Evolutionary conservation across 2,797 vertebrate genomes (phyloP), one percentile per base, ranked within the genome.

Genomic region (Cossypha heuglini): DNA sequence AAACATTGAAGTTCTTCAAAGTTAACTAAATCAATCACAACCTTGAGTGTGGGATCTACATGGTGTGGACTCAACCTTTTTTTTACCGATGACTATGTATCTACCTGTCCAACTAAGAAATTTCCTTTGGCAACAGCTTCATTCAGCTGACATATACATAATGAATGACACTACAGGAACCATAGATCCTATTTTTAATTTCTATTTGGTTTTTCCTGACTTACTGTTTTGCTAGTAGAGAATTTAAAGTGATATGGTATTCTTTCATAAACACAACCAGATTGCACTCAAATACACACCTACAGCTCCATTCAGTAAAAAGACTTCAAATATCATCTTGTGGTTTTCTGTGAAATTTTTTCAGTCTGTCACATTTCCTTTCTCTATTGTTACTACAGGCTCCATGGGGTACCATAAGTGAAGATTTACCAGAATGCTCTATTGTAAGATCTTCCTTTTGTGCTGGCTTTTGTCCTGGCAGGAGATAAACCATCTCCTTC

Each of bases 381-480:
- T 92, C 66, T 61, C 72, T 92, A 45, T 89, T 95, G 84, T 93
- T 93, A 51, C 72, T 93, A 64, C 61, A 51, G 40, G 35, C 79
- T 82, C 81, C 72, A 46, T 24, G 42, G 67, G 68, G 68, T 45
- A 78, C 48, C 63, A 37, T 54, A 63, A 92, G 83, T 77, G 83
- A 96, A 95, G 90, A 92, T 57, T 86, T 80, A 95, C 62, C 68
- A 80, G 93, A 94, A 88, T 86, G 87, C 57, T 95, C 64, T 58
- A 92, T 74, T 95, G 94, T 93, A 73, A 87, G 64, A 78, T 94
- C 58, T 64, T 95, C 37, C 45, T 93, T 95, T 88, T 82, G 87
- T 91, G 69, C 51, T 84, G 79, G 42, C 87, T 82, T 95, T 96
- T 93, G 93, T 92, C 81, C 92, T 88, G 78, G 93, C 92, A 94